Percentiles rank a stretch among this genome's conserved stretches.
These are phyloP conservation scores for Emys orbicularis DNA, from an alignment of 2,797 vertebrate genomes.

Conservation along the genomic window DNA sequence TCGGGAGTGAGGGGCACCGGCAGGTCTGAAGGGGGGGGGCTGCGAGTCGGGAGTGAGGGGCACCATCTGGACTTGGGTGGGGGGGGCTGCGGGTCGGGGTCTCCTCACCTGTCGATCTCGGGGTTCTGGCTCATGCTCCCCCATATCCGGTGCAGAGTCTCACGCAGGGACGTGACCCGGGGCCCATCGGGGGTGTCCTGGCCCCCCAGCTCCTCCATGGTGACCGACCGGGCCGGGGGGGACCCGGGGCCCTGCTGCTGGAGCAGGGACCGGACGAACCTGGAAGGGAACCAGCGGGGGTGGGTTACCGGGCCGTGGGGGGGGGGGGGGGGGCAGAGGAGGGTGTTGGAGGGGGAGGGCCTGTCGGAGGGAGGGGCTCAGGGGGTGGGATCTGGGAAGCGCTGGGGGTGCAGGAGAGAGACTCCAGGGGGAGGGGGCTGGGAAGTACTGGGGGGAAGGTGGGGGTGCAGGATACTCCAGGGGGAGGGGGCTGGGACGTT, in stretches of 20 bases:
- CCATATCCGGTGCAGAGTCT: neutral
- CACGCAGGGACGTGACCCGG: neutral
- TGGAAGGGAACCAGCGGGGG: neutral
- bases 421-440: too few relatives aligned
- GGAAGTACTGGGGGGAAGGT: too few relatives aligned
- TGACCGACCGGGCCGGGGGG: neutral
- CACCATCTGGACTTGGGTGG: neutral
- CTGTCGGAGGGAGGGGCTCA: too few relatives aligned
- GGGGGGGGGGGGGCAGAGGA: neutral
- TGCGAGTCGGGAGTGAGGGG: neutral
- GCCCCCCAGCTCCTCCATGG: neutral
- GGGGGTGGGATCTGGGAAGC: too few relatives aligned
- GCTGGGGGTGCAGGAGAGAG: too few relatives aligned
- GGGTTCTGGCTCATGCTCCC: neutral
- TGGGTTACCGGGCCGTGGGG: neutral
- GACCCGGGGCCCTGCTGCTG: neutral
- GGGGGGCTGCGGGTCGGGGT: neutral
- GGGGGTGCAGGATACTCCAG: too few relatives aligned
- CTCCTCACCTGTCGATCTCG: neutral
- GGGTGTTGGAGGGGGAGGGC: too few relatives aligned
- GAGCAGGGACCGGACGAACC: neutral
- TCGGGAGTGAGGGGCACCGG: neutral
- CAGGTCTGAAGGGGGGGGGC: too few relatives aligned
- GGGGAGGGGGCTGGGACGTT: too few relatives aligned
- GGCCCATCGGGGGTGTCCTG: neutral